Percentiles rank a stretch among this genome's conserved stretches.
Evolutionary conservation across 2,888 invertebrate genomes (phyloP).

Genomic region (Dorcus parallelipipedus): DNA sequence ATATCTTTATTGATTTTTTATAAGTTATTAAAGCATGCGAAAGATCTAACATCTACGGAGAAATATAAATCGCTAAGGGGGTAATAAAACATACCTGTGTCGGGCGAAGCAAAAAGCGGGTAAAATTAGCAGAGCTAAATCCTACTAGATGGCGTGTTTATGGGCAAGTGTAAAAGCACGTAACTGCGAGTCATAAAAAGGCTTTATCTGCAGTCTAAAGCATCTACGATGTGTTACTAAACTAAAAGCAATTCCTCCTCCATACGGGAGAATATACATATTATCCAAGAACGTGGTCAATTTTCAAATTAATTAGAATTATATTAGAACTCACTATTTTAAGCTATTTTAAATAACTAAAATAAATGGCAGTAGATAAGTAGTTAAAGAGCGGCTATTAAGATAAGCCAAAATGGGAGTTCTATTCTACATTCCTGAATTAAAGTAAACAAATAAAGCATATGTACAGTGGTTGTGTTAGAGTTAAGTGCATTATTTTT

Average conservation of each 20-base stretch:
- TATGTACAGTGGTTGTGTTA: conserved; percentile 5
- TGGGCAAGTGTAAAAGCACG: neutral
- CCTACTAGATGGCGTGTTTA: conserved; percentile 3
- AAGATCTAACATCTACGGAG: neutral
- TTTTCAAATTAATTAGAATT: too few relatives aligned
- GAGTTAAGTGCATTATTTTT: conserved; percentile 37
- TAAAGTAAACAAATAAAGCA: neutral
- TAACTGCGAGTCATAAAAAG: too few relatives aligned
- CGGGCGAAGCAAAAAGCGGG: conserved; percentile 8
- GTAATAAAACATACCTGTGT: conserved; percentile 7
- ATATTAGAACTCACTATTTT: too few relatives aligned
- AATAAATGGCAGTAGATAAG: neutral
- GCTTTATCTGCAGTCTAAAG: too few relatives aligned
- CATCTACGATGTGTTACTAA: too few relatives aligned
- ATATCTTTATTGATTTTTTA: neutral
- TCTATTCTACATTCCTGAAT: too few relatives aligned
- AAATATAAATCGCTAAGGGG: neutral
- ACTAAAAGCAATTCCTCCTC: too few relatives aligned
- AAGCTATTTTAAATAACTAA: neutral
- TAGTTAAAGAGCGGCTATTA: neutral
- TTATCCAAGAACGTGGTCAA: too few relatives aligned
- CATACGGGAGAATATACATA: too few relatives aligned
- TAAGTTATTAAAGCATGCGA: neutral
- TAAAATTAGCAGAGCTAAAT: conserved; percentile 8
- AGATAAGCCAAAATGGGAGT: too few relatives aligned